Evolutionary conservation across 2,888 invertebrate species (phyloP).

Genomic region (Oeneis ivallda): DNA sequence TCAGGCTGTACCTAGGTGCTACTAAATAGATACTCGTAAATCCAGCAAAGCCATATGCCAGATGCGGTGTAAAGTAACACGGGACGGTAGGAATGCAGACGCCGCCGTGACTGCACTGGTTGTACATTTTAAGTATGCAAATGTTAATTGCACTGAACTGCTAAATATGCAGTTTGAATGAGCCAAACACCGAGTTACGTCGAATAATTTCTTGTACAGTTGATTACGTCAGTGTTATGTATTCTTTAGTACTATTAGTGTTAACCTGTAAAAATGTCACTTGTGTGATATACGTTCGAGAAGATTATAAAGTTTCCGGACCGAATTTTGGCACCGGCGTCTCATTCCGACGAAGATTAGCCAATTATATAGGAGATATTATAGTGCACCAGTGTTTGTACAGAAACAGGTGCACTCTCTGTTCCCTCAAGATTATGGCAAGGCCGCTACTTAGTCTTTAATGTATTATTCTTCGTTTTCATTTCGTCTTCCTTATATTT

Average conservation of each 20-base stretch:
- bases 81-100: conserved; percentile 30
- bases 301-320: too few species aligned
- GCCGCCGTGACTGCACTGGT: conserved; percentile 30
- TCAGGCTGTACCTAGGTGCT: background rate
- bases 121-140: conserved; percentile 38
- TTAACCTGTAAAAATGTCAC: background rate
- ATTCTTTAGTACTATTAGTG: background rate
- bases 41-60: conserved; percentile 29
- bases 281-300: too few species aligned
- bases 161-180: conserved; percentile 30
- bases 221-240: background rate
- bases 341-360: too few species aligned
- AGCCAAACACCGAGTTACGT: conserved; percentile 26
- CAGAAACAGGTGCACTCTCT: too few species aligned
- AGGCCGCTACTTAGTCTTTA: too few species aligned
- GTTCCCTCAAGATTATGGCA: too few species aligned
- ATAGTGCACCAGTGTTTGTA: too few species aligned
- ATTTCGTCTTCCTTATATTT: too few species aligned
- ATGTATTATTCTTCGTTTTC: too few species aligned
- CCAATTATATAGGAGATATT: too few species aligned
- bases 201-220: conserved; percentile 18
- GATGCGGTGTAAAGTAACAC: conserved; percentile 32
- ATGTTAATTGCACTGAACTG: conserved; percentile 35
- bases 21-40: background rate
- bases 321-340: too few species aligned